Evolutionary conservation across 2,797 vertebrate genomes (phyloP).

Genomic region (Hapalemur alaotrensis): DNA sequence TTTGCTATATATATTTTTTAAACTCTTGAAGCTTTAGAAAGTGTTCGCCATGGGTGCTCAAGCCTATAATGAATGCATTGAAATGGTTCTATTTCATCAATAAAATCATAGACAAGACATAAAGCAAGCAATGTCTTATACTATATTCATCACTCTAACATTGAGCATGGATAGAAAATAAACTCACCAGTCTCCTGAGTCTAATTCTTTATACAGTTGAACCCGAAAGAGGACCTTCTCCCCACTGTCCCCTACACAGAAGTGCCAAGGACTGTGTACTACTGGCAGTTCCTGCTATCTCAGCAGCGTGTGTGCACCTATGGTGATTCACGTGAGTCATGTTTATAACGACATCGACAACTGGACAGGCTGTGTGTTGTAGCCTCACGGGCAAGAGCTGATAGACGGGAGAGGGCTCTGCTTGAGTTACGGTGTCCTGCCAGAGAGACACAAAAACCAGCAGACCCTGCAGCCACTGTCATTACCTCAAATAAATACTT

Average conservation of each 20-base stretch:
- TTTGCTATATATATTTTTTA: background rate
- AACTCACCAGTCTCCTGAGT: background rate
- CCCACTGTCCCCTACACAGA: fast-evolving
- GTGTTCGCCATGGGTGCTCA: background rate
- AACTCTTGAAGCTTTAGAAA: background rate
- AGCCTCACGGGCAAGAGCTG: background rate
- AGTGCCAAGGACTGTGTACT: fast-evolving
- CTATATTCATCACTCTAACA: background rate
- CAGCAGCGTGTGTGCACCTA: background rate
- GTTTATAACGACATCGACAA: background rate
- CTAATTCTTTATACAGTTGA: background rate
- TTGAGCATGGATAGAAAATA: background rate
- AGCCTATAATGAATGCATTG: background rate
- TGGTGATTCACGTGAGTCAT: background rate
- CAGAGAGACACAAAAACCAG: background rate
- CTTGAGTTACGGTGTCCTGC: background rate
- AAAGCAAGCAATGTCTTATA: background rate
- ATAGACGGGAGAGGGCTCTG: background rate
- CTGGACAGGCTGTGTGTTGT: background rate
- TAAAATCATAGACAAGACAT: background rate
- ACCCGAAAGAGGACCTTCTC: background rate
- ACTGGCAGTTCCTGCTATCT: background rate
- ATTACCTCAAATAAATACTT: background rate
- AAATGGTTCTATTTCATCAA: background rate
- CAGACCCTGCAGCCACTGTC: background rate